phyloP scores from a whole-genome alignment of 2,797 vertebrate genomes.

The Smutsia temminckii region DNA sequence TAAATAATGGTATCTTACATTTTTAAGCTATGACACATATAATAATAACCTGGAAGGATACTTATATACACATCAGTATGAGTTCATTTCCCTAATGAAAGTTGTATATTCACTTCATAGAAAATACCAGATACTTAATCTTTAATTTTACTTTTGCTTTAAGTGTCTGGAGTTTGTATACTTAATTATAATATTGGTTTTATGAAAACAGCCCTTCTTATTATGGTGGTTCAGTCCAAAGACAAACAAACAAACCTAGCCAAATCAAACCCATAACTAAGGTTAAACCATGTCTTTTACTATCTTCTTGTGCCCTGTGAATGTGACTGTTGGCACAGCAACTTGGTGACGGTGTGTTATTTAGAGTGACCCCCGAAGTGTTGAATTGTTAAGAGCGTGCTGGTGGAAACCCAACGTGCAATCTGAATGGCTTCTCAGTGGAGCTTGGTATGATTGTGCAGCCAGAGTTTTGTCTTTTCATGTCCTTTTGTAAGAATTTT shows the following conservation, averaged over 20 bases:
- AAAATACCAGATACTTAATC: background rate
- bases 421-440: background rate
- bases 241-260: background rate
- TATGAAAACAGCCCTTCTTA: background rate
- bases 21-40: background rate
- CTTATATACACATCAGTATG: background rate
- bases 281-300: background rate
- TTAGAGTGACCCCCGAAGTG: background rate
- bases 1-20: background rate
- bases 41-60: background rate
- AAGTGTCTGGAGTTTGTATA: background rate
- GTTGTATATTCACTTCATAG: background rate
- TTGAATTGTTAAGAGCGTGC: background rate
- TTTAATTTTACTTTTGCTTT: background rate
- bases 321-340: background rate
- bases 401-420: background rate
- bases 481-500: background rate
- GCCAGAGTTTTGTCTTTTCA: background rate
- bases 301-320: background rate
- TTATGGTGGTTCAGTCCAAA: background rate
- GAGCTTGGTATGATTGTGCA: background rate
- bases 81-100: slow-evolving; percentile 35
- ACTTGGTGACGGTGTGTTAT: background rate
- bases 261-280: background rate
- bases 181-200: background rate